Evolutionary conservation across 1,140 invertebrate genomes (phyloP), one percentile per base, ranked within the genome.

Genomic region (Pogonomyrmex californicus): DNA sequence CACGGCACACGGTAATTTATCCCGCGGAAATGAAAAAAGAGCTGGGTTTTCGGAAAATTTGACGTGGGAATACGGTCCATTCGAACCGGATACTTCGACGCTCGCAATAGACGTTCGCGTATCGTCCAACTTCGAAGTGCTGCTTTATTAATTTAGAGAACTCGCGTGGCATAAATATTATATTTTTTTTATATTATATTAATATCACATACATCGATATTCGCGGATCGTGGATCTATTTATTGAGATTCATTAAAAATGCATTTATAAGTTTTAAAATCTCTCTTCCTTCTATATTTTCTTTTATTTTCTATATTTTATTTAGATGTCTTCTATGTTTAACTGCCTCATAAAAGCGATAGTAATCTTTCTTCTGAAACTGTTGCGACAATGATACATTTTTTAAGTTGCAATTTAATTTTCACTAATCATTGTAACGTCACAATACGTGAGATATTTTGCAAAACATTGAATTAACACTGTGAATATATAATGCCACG

Each of bases 1-100:
- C 36, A 38, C n/a, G 79, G 33, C 66, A 23, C 54, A 17, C 79
- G 38, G 68, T 83, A 83, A 83, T 83, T 83, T 83, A 73, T 83
- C 56, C 54, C 54, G 41, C 51, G 68, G 33, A 83, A 73, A 75
- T 75, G 68, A 60, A 83, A 83, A 83, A 75, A 83, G 41, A 58
- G 23, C 12, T 9, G 54, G 68, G 68, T 49, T 68, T 68, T 75
- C 68, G 79, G 33, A 75, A 60, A 83, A 83, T 83, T 83, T 75
- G 68, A 75, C 68, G 54, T 83, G 79, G 68, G 68, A 83, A 83
- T 75, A 73, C 51, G 54, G 54, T 51, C 38, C 44, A 54, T 82
- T 30, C 68, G 68, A 14, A 9, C 10, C 38, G 30, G 30, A 70
- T 49, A 81, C 41, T 75, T 83, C 17, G 17, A 68, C 33, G n/a